phyloP scores from a whole-genome alignment of 2,113 vertebrate species.

The Notothenia coriiceps region DNA sequence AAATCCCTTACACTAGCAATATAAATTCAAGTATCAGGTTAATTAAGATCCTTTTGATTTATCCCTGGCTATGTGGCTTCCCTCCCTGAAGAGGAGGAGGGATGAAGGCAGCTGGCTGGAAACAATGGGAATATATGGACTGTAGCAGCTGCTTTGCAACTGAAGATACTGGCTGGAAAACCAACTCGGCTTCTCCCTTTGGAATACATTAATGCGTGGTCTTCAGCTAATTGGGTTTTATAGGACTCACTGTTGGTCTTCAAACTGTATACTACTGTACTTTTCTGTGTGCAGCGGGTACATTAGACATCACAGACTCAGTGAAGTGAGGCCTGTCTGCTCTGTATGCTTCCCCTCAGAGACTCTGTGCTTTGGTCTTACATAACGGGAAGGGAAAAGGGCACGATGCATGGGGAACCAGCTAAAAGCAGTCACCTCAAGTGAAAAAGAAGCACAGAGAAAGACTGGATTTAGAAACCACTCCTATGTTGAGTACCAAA shows the following conservation, averaged over 20 bases:
- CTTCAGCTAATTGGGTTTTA: background rate
- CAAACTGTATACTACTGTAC: background rate
- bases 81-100: slow-evolving; percentile 11
- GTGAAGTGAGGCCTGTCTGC: slow-evolving; percentile 49
- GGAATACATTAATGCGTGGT: slow-evolving; percentile 11
- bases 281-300: background rate
- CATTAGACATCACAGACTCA: slow-evolving; percentile 28
- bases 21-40: slow-evolving; percentile 13
- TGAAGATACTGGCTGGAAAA: slow-evolving; percentile 16
- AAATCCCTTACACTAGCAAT: slow-evolving; percentile 5
- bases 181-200: background rate
- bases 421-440: slow-evolving; percentile 44
- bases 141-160: slow-evolving; percentile 14
- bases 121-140: slow-evolving; percentile 37
- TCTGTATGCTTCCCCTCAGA: slow-evolving; percentile 38
- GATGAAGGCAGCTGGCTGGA: slow-evolving; percentile 12
- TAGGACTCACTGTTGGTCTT: background rate
- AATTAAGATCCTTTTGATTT: slow-evolving; percentile 28
- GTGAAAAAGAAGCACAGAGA: slow-evolving; percentile 35
- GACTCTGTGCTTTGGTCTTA: slow-evolving; percentile 53
- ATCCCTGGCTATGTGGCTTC: background rate
- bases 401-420: slow-evolving; percentile 32
- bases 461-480: slow-evolving; percentile 8
- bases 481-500: slow-evolving; percentile 1
- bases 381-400: slow-evolving; percentile 59